Conservation (phyloP, 2,888 invertebrate species). For the Spilosoma lubricipeda region DNA sequence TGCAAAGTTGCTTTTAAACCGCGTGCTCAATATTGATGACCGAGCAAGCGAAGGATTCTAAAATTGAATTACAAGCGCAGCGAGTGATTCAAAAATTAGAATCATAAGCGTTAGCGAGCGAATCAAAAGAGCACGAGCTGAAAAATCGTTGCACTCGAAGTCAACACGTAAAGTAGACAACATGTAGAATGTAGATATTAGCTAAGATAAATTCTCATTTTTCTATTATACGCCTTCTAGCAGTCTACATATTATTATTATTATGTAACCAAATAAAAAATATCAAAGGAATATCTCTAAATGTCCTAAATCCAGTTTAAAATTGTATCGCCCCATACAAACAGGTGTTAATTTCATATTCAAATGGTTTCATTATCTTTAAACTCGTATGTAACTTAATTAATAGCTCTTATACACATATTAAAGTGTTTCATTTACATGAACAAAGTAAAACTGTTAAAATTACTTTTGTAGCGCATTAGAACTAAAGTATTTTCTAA, state of each 20-base stretch:
- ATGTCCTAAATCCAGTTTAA: neutral
- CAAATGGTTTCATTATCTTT: conserved; percentile 27
- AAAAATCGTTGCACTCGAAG: too few relatives aligned
- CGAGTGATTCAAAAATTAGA: too few relatives aligned
- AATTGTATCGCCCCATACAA: neutral
- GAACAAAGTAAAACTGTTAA: conserved; percentile 33
- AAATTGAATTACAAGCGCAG: too few relatives aligned
- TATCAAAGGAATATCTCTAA: neutral
- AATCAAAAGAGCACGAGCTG: too few relatives aligned
- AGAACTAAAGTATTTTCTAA: neutral
- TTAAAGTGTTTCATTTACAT: conserved; percentile 23
- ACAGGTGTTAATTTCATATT: conserved; percentile 10
- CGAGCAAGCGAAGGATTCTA: too few relatives aligned
- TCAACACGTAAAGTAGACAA: too few relatives aligned
- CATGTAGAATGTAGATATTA: too few relatives aligned
- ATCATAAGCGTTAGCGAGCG: too few relatives aligned
- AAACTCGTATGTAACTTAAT: conserved; percentile 17
- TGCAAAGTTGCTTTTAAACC: too few relatives aligned
- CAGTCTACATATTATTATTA: neutral
- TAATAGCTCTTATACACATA: conserved; percentile 19
- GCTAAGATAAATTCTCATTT: neutral
- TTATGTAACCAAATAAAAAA: neutral
- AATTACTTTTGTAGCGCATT: conserved; percentile 38
- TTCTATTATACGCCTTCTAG: neutral
- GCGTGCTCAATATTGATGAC: too few relatives aligned